Base-by-base conservation (phyloP, 2,113 vertebrate species). In the Phaethornis superciliosus region DNA sequence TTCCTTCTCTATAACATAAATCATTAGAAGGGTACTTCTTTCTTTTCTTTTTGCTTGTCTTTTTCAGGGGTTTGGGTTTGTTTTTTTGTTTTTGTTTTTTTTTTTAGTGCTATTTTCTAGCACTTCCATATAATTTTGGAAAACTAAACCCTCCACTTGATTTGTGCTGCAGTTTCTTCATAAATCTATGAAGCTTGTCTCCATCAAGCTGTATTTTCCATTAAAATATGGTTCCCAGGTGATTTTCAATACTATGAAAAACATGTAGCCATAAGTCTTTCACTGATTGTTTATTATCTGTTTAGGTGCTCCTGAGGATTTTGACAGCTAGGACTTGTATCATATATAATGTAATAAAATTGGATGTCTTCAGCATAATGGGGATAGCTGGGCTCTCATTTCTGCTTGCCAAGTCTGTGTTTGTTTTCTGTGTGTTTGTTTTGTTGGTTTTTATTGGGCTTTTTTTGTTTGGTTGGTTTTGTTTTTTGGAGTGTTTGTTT, bases 221-320 rank as follows among this genome's bases (percentile, higher is more conserved):
- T 98, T 98, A 98, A 98, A 98, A 97, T 95, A 98, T 98, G 96
- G 94, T 97, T 97, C 95, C 96, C 86, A 78, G 98, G 98, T 98
- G 98, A 98, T 98, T 98, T 97, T 96, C 97, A 97, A 96, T 98
- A 97, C 95, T 94, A 91, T 96, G 94, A 93, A 97, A 98, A 98
- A 98, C 97, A 95, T 98, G 96, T 94, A 91, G 95, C 95, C 97
- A 93, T 98, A 97, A 97, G 96, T 97, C 97, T 97, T 97, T 98
- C 94, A 95, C 77, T 96, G 97, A 97, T 97, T 97, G 97, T 98
- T 96, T 93, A 96, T 96, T 96, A 95, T 96, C 94, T 87, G 92
- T 91, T 91, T 87, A 86, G 81, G 84, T 98, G 97, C 97, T 97
- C 97, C 96, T 97, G 95, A 98, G 97, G 97, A 98, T 97, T 98